Conservation (phyloP, 2,888 invertebrate genomes). For the Oscheius onirici region DNA sequence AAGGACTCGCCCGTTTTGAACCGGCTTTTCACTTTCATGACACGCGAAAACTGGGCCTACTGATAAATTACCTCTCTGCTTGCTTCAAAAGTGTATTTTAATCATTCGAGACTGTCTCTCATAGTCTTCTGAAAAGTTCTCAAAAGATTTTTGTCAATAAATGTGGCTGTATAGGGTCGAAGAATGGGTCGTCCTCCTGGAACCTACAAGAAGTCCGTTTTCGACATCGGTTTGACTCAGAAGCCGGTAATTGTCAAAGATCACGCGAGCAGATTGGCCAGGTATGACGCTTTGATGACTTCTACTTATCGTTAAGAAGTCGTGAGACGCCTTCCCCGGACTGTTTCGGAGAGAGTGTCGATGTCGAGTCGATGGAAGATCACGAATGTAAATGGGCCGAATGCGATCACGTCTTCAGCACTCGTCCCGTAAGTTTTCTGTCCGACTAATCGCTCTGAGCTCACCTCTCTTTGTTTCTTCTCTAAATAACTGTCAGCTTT, state of each 20-base stretch:
- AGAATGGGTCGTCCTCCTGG: slow-evolving; percentile 53
- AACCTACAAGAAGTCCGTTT: slow-evolving; percentile 47
- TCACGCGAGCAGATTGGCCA: slow-evolving; percentile 12
- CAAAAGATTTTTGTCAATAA: too few species aligned
- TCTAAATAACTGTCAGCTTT: background rate
- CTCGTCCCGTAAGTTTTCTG: slow-evolving; percentile 39
- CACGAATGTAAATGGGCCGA: slow-evolving; percentile 49
- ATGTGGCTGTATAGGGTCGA: slow-evolving; percentile 52
- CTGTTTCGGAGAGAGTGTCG: slow-evolving; percentile 35
- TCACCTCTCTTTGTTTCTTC: background rate
- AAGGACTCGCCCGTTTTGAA: too few species aligned
- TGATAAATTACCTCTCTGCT: too few species aligned
- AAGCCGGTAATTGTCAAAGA: slow-evolving; percentile 31
- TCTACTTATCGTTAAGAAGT: background rate
- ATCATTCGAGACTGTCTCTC: too few species aligned
- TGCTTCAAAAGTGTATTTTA: too few species aligned
- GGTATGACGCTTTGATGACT: background rate
- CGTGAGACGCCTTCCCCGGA: slow-evolving; percentile 22
- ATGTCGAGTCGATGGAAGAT: slow-evolving; percentile 49
- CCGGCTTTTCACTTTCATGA: too few species aligned
- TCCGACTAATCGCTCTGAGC: background rate
- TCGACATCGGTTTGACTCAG: slow-evolving; percentile 35
- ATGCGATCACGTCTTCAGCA: slow-evolving; percentile 41
- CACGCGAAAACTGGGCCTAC: too few species aligned
- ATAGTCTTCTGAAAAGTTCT: too few species aligned